A percentile compares a stretch with the other conserved stretches of the same genome.
phyloP scores from a whole-genome alignment of 2,113 vertebrate genomes.

The Holacanthus passer region DNA sequence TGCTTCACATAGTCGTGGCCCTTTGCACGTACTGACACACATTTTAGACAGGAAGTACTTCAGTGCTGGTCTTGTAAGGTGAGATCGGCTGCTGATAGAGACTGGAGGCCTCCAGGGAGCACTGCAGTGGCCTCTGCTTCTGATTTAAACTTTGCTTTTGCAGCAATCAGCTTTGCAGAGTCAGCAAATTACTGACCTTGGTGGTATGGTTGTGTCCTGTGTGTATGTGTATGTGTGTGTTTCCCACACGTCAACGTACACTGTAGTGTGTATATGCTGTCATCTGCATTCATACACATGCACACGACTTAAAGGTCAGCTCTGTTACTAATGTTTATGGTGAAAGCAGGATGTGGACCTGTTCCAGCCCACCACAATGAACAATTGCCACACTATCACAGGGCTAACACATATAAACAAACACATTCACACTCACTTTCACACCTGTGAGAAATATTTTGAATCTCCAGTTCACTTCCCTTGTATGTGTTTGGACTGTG shows the following conservation, averaged over 20 bases:
- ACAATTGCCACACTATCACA: background rate
- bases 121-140: slow-evolving; percentile 64
- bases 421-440: background rate
- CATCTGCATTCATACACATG: slow-evolving; percentile 9
- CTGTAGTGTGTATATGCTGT: slow-evolving; percentile 21
- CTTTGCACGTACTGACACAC: background rate
- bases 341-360: background rate
- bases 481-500: slow-evolving; percentile 8
- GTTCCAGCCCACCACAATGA: background rate
- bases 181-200: slow-evolving; percentile 73
- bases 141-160: slow-evolving; percentile 69
- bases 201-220: slow-evolving; percentile 40
- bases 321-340: slow-evolving; percentile 1
- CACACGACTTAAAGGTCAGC: background rate
- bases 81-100: slow-evolving; percentile 35
- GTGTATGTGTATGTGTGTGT: slow-evolving; percentile 5
- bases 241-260: slow-evolving; percentile 6
- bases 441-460: background rate
- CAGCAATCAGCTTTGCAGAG: slow-evolving; percentile 65
- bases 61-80: slow-evolving; percentile 38
- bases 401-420: slow-evolving; percentile 1
- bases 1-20: background rate
- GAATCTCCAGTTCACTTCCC: slow-evolving; percentile 5
- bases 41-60: slow-evolving; percentile 11
- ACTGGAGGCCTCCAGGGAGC: slow-evolving; percentile 38